Conservation (phyloP, 1,140 invertebrate species). For the Drosophila sproati region DNA sequence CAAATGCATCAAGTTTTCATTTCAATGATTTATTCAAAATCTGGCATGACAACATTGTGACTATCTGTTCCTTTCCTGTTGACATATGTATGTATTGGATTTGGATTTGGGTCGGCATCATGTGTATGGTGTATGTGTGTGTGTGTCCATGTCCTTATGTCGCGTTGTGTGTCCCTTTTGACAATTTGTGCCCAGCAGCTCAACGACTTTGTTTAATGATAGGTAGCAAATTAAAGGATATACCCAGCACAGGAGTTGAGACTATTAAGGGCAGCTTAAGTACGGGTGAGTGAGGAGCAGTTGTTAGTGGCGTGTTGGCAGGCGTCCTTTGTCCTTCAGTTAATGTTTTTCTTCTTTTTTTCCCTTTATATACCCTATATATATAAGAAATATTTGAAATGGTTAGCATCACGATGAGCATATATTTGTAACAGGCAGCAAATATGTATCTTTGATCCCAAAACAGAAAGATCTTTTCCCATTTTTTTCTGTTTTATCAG, state of each 20-base stretch:
- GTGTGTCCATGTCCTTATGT: conserved; percentile 1
- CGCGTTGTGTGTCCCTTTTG: conserved; percentile 12
- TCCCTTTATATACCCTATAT: background rate
- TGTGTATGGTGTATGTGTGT: background rate
- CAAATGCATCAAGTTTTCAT: conserved; percentile 80
- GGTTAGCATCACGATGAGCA: too few species aligned
- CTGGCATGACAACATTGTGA: conserved; percentile 74
- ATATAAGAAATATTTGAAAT: background rate
- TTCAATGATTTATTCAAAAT: conserved; percentile 80
- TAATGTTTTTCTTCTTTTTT: background rate
- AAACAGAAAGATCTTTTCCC: too few species aligned
- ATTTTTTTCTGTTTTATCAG: too few species aligned
- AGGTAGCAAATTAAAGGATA: conserved; percentile 46
- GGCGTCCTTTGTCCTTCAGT: conserved; percentile 6
- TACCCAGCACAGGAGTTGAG: background rate
- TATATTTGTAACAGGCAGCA: too few species aligned
- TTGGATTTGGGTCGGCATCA: conserved; percentile 47
- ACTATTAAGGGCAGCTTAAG: background rate
- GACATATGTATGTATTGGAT: conserved; percentile 73
- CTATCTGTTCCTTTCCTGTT: conserved; percentile 67
- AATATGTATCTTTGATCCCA: too few species aligned
- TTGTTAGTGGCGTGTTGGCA: conserved; percentile 4
- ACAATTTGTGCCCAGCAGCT: conserved; percentile 33
- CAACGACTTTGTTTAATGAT: conserved; percentile 45
- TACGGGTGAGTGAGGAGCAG: background rate